Conservation (phyloP, 2,797 vertebrate species). For the Vipera ursinii region DNA sequence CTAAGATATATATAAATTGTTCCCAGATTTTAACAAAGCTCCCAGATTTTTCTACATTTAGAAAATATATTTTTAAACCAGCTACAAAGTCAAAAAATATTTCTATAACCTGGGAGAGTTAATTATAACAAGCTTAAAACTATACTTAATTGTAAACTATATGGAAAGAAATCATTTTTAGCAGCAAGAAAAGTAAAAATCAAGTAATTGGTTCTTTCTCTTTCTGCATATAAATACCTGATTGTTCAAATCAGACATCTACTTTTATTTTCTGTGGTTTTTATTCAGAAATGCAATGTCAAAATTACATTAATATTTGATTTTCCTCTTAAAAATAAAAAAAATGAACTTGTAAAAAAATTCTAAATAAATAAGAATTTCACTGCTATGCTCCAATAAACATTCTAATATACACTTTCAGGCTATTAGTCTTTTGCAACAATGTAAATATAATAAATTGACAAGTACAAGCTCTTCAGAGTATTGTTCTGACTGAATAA, state of each 20-base stretch:
- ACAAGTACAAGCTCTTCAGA: conserved; percentile 3
- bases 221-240: conserved; percentile 55
- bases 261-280: conserved; percentile 57
- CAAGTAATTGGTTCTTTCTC: conserved; percentile 31
- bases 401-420: not conserved
- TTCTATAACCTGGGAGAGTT: conserved; percentile 34
- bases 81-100: conserved; percentile 39
- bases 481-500: conserved; percentile 2
- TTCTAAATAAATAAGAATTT: conserved; percentile 2
- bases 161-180: conserved; percentile 52
- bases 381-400: not conserved
- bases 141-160: conserved; percentile 42
- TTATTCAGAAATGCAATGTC: conserved; percentile 51
- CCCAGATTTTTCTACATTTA: conserved; percentile 53
- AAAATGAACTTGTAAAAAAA: conserved; percentile 42
- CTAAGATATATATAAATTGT: conserved; percentile 58
- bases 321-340: conserved; percentile 55
- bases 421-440: not conserved
- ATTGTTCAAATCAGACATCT: conserved; percentile 57
- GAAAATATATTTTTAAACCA: conserved; percentile 54
- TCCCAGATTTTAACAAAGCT: conserved; percentile 52
- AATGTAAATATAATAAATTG: conserved; percentile 16
- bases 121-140: conserved; percentile 44
- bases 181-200: conserved; percentile 54
- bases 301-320: conserved; percentile 63